A percentile compares a stretch with the other conserved stretches of the same genome.
phyloP scores from a whole-genome alignment of 2,888 invertebrate species.

The Octodonta nipae region DNA sequence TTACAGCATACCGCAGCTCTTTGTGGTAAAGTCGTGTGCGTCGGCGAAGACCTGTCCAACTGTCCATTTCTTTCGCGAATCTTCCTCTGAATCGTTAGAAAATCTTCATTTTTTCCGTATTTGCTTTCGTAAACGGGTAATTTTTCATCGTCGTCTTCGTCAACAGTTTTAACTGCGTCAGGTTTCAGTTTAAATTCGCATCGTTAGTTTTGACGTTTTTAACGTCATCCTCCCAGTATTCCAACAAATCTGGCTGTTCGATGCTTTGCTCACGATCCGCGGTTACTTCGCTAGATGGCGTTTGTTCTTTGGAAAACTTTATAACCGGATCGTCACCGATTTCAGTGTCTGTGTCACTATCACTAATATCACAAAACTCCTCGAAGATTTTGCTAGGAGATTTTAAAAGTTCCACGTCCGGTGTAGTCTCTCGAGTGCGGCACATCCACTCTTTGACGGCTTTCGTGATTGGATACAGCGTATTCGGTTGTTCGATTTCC shows the following conservation, averaged over 20 bases:
- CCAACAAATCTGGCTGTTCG: conserved; percentile 36
- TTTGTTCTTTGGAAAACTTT: conserved; percentile 6
- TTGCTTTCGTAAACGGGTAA: conserved; percentile 31
- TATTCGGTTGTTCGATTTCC: conserved; percentile 10
- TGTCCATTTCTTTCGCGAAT: conserved; percentile 17
- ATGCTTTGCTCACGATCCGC: conserved; percentile 22
- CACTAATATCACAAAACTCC: conserved; percentile 24
- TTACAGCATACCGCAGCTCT: conserved; percentile 35
- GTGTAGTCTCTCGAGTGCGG: conserved; percentile 33
- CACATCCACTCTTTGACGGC: conserved; percentile 49
- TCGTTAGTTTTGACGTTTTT: conserved; percentile 4
- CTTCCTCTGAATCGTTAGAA: conserved; percentile 27
- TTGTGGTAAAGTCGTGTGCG: conserved; percentile 29
- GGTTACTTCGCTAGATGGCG: conserved; percentile 17
- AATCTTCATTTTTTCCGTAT: conserved; percentile 33
- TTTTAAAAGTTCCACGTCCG: conserved; percentile 34
- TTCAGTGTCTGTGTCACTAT: conserved; percentile 20
- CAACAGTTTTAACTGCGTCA: conserved; percentile 6
- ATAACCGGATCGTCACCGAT: conserved; percentile 10
- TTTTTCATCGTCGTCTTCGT: conserved; percentile 22
- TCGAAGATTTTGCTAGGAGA: conserved; percentile 30
- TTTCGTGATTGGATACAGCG: conserved; percentile 40
- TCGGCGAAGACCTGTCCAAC: conserved; percentile 16
- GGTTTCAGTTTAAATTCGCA: conserved; percentile 4
- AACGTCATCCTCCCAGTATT: conserved; percentile 35